phyloP scores from a whole-genome alignment of 1,140 invertebrate species.

The Chironomus tepperi region DNA sequence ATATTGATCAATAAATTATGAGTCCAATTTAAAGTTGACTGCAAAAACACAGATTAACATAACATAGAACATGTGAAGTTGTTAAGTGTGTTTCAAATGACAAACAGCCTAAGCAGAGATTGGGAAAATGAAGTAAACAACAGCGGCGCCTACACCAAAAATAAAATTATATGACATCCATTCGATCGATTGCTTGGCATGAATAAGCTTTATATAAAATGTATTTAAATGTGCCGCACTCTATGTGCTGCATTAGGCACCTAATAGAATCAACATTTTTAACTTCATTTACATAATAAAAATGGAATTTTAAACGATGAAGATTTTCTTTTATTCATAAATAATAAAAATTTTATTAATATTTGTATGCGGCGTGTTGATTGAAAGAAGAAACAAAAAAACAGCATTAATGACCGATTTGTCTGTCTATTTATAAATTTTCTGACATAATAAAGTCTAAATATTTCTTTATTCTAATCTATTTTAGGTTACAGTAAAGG shows the following conservation, averaged over 20 bases:
- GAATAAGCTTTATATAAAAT: neutral
- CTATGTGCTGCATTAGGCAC: neutral
- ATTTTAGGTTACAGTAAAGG: no score
- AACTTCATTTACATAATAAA: neutral
- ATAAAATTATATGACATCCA: conserved; percentile 5
- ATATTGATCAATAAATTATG: conserved; percentile 15
- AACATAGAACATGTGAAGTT: neutral
- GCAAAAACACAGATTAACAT: neutral
- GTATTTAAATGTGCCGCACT: neutral
- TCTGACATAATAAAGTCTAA: conserved; percentile 2
- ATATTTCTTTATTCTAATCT: neutral
- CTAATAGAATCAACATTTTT: neutral
- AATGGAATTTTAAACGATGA: neutral
- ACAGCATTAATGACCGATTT: neutral
- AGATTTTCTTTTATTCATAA: neutral
- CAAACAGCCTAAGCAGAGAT: no score
- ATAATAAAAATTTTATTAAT: neutral
- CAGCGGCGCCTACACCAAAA: neutral
- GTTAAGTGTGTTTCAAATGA: neutral
- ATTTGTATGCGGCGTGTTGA: neutral
- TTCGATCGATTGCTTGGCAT: neutral
- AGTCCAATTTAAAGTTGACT: neutral
- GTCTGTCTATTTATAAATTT: neutral
- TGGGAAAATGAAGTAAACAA: neutral
- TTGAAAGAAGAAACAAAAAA: no score